These are phyloP conservation scores for Drosophila mauritiana DNA, from an alignment of 1,140 invertebrate genomes.

Conservation along the genomic window DNA sequence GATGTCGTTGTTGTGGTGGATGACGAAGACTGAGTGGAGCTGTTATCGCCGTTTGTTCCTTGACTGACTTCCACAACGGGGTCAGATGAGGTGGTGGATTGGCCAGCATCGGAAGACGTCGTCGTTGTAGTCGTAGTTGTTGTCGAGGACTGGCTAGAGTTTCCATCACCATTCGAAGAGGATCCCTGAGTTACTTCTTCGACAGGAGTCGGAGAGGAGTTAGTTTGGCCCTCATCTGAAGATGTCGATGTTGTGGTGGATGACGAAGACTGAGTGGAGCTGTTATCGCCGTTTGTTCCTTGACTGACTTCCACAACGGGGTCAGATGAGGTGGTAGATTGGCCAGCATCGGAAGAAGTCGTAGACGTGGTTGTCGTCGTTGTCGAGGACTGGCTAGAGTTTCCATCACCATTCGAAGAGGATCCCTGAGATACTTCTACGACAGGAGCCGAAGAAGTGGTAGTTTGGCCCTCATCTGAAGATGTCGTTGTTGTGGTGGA, in stretches of 20 bases:
- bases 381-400: not conserved
- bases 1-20: conserved; percentile 12
- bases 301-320: not conserved
- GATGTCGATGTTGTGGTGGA: not conserved
- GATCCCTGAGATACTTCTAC: not conserved
- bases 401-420: not conserved
- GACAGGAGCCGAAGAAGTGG: not conserved
- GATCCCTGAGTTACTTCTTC: not conserved
- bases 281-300: not conserved
- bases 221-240: too few species aligned
- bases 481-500: not conserved
- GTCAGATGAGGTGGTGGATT: not conserved
- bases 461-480: not conserved
- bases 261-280: not conserved
- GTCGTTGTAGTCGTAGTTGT: not conserved
- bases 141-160: not conserved
- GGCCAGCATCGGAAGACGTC: too few species aligned
- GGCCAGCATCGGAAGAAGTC: too few species aligned
- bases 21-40: not conserved
- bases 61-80: not conserved
- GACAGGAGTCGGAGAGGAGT: not conserved
- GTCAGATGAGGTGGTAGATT: not conserved
- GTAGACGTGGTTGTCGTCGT: not conserved
- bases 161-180: not conserved
- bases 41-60: not conserved